Evolutionary conservation across 2,888 invertebrate genomes (phyloP).

Genomic region (Sarcophaga carnaria): DNA sequence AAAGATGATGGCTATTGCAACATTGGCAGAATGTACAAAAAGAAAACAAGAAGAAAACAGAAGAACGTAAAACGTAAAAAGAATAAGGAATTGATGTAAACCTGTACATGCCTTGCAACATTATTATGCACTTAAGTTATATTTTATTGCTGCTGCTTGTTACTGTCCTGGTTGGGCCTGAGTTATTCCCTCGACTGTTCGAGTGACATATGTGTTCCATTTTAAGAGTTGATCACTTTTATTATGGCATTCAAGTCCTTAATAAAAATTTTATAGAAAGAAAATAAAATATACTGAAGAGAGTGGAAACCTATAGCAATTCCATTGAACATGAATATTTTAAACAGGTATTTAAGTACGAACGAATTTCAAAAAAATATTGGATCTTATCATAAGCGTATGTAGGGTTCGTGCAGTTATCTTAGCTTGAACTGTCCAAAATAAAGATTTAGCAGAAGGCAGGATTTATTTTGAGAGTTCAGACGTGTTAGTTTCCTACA

Average conservation of each 20-base stretch:
- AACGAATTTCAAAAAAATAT: no score
- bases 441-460: no score
- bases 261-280: not conserved
- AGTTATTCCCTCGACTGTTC: conserved; percentile 4
- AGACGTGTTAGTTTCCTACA: no score
- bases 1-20: conserved; percentile 56
- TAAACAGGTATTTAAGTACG: no score
- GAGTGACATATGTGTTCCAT: conserved; percentile 42
- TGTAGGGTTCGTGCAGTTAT: no score
- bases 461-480: no score
- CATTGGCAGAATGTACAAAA: conserved; percentile 26
- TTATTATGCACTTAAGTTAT: conserved; percentile 64
- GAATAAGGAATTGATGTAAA: conserved; percentile 1
- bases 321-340: no score
- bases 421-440: no score
- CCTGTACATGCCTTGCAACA: conserved; percentile 57
- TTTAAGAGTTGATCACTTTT: conserved; percentile 53
- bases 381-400: no score
- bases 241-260: conserved; percentile 26
- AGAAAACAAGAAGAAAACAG: not conserved
- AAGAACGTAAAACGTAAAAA: not conserved
- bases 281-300: not conserved
- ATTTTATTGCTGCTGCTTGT: conserved; percentile 28
- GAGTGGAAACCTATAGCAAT: not conserved
- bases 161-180: not conserved